Base-by-base conservation (phyloP, 2,888 invertebrate genomes). In the Trachelus tabidus region DNA sequence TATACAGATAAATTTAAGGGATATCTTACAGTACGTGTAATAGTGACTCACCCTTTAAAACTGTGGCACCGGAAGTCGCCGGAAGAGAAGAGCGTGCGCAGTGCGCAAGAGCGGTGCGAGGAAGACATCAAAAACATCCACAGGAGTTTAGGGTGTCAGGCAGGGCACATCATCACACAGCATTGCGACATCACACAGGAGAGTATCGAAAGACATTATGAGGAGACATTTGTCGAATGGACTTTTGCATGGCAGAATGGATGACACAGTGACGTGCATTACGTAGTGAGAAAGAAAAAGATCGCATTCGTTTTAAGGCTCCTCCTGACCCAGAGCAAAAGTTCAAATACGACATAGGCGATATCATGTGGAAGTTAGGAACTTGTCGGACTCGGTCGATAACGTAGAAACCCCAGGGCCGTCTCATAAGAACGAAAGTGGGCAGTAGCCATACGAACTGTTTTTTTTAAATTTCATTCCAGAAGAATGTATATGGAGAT, bases 121-220 rank as follows among this genome's bases (percentile, higher is more conserved):
- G 89, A 89, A 90, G 90, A 91, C 91, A 91, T 89, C 90, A 85
- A 91, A 89, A 89, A 91, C 87, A 91, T 90, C 90, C 91, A 91
- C 83, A 87, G 87, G 88, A 81, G 84, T 86, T 85, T 81, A 84
- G 82, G 88, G 86, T 87, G 87, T 85, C 89, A 90, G 90, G 88
- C 90, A 87, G 88, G 87, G 15, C 40, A 87, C 87, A 88, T 86
- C 89, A 87, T 86, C 87, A 87, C 86, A 86, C 87, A 86, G 85
- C 87, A 83, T 84, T 88, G 87, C 86, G 87, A 87, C 83, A 84
- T 85, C 85, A 88, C 85, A 84, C 86, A 87, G 86, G 83, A 86
- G 86, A 83, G 86, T 84, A 86, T 88, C 85, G 85, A 89, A 84
- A 89, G 84, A 85, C 85, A 88, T 88, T 87, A 84, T 85, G 82